A percentile compares a stretch with the other conserved stretches of the same genome.
phyloP scores from a whole-genome alignment of 1,140 invertebrate genomes.

The Limonius californicus region DNA sequence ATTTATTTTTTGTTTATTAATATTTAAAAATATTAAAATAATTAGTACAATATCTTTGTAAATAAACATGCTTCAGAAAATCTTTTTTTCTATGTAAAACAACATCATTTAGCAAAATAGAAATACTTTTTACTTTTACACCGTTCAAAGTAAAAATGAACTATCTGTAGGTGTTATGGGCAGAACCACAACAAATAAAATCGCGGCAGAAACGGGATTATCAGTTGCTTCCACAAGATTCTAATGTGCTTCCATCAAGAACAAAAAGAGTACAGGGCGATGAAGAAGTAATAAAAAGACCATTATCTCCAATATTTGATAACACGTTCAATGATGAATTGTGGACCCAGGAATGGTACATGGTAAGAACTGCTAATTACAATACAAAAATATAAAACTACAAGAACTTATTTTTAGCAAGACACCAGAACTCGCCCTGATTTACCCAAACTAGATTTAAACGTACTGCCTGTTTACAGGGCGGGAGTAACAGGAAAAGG shows the following conservation, averaged over 20 bases:
- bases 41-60: too few relatives aligned
- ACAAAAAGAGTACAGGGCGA: conserved; percentile 25
- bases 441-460: conserved; percentile 67
- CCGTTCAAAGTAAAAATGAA: too few relatives aligned
- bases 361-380: conserved; percentile 58
- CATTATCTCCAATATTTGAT: conserved; percentile 26
- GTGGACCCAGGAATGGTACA: conserved; percentile 87
- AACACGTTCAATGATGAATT: conserved; percentile 76
- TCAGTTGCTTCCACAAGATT: conserved; percentile 29
- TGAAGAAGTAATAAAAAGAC: neutral
- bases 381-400: too few relatives aligned
- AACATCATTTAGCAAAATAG: too few relatives aligned
- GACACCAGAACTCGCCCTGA: conserved; percentile 56
- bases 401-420: conserved; percentile 51
- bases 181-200: conserved; percentile 63
- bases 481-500: conserved; percentile 76
- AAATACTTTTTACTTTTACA: too few relatives aligned
- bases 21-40: too few relatives aligned
- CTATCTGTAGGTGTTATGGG: conserved; percentile 70
- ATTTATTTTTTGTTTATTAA: conserved; percentile 22
- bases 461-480: conserved; percentile 75
- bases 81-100: too few relatives aligned
- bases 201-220: conserved; percentile 61
- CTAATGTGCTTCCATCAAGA: conserved; percentile 27
- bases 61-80: too few relatives aligned